Conservation (phyloP, 1,140 invertebrate species). For the Oppia nitens region DNA sequence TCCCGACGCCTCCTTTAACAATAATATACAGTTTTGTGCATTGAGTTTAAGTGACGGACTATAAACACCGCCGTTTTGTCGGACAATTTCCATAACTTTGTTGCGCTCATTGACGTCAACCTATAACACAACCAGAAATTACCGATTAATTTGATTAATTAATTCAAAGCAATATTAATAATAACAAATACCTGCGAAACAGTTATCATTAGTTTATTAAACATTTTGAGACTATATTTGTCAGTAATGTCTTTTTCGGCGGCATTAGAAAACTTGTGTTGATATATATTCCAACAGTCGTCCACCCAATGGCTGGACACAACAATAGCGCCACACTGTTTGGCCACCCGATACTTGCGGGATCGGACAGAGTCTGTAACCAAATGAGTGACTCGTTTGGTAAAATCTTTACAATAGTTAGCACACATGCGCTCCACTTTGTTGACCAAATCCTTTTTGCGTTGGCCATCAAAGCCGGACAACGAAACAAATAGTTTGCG, state of each 20-base stretch:
- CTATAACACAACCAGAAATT: not conserved
- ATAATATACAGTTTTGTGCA: not conserved
- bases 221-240: slow-evolving; percentile 3
- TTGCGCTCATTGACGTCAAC: slow-evolving; percentile 1
- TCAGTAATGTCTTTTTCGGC: not conserved
- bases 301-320: not conserved
- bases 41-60: not conserved
- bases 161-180: not conserved
- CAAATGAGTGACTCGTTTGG: not conserved
- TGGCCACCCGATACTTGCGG: not conserved
- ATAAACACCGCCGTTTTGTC: slow-evolving; percentile 4
- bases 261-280: not conserved
- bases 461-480: not conserved
- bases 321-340: not conserved
- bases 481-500: not conserved
- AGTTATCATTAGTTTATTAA: slow-evolving; percentile 7
- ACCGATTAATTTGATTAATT: not conserved
- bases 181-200: slow-evolving; percentile 9
- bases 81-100: not conserved
- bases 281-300: slow-evolving; percentile 4
- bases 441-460: not conserved
- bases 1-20: not conserved
- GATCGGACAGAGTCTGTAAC: slow-evolving; percentile 5
- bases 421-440: slow-evolving; percentile 7
- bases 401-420: not conserved